These are phyloP conservation scores for Brachylomia viminalis DNA, from an alignment of 2,888 invertebrate species.

Conservation along the genomic window DNA sequence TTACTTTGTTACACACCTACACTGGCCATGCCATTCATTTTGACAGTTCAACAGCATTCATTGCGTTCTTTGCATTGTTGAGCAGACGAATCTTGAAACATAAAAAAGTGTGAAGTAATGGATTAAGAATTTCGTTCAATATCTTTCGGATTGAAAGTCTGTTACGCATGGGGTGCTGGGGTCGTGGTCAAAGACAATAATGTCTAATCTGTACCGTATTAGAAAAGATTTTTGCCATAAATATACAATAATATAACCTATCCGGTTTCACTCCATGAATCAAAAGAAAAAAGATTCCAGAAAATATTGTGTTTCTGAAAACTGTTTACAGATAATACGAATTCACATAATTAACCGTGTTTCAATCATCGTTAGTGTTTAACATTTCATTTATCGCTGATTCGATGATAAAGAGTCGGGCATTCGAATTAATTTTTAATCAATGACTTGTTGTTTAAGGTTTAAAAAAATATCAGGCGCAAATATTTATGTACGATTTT, in stretches of 20 bases:
- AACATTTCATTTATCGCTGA: slow-evolving; percentile 7
- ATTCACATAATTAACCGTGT: slow-evolving; percentile 29
- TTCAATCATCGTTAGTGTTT: slow-evolving; percentile 51
- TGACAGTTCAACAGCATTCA: too few relatives aligned
- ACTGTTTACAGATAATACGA: slow-evolving; percentile 14
- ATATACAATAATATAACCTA: too few relatives aligned
- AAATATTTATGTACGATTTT: too few relatives aligned
- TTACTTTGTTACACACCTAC: not conserved
- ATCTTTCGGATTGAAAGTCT: not conserved
- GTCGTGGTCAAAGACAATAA: not conserved
- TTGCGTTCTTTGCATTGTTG: not conserved
- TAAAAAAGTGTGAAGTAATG: not conserved
- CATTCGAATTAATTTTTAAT: slow-evolving; percentile 3
- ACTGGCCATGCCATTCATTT: not conserved
- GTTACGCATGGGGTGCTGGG: too few relatives aligned
- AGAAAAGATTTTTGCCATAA: not conserved
- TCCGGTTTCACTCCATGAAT: not conserved
- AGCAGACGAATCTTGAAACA: not conserved
- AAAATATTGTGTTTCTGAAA: not conserved
- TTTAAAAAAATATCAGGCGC: not conserved
- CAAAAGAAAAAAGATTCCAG: not conserved
- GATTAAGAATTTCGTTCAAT: not conserved
- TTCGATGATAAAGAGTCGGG: not conserved
- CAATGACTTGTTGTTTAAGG: not conserved
- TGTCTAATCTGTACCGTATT: not conserved